Base-by-base conservation (phyloP, 92 coral and sea anemone genomes). In the Porites rus region DNA sequence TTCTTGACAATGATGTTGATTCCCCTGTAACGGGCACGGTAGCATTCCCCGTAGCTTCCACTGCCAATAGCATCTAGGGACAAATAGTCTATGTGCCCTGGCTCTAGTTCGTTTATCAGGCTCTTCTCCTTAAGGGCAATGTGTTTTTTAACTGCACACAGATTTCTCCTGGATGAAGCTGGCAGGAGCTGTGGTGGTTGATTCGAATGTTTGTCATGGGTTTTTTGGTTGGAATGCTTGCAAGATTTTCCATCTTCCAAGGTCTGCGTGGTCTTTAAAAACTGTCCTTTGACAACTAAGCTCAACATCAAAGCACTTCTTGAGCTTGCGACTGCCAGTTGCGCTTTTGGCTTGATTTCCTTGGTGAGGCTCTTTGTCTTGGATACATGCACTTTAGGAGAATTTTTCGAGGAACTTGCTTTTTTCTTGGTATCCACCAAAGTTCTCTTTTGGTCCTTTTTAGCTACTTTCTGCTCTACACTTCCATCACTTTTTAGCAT, bases 1-100 rank as follows among this genome's bases (percentile, higher is more conserved):
- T 54, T 80, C 76, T 88, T 76, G 8, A 82, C 87, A 10, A 77
- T 78, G 10, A 83, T 64, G 64, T 80, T 74, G 20, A 87, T 87
- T 31, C 19, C 65, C 17, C 65, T 13, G 0, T 61, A 61, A 12
- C 65, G 14, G 19, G 65, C 65, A 5, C 65, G 65, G 17, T 61
- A 61, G 65, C 65, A 61, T n/a, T 61, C 5, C 6, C 65, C 65
- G 19, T 61, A 61, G 65, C 65, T 61, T 17, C 65, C 65, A 61
- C 65, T 61, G 3, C 65, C 21, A 61, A 61, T 21, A n/a, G 6
- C 7, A 9, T 61, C 19, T 61, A 13, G 18, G 17, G 65, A 4
- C 65, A 61, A 12, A n/a, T 61, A 61, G 7, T 12, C 65, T 2
- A 61, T 61, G 17, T 61, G 17, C 17, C 6, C 65, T 61, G 65